Percentiles rank a stretch among this genome's conserved stretches.
These are phyloP conservation scores for Temnothorax unifasciatus DNA, from an alignment of 2,888 invertebrate species.

Conservation along the genomic window DNA sequence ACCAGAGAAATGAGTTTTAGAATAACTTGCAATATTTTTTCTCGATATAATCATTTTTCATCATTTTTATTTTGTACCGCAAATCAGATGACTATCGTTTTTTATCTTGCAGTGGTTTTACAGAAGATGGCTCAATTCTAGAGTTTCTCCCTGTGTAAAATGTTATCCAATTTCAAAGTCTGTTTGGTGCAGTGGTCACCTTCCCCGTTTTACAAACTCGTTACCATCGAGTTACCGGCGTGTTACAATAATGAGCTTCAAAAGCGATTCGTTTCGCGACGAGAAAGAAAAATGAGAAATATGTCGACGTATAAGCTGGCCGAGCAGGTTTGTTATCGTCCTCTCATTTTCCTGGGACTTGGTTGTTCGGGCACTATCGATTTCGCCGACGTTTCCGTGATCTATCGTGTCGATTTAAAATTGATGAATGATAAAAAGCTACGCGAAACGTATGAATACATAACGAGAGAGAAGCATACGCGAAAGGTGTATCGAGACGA, in stretches of 20 bases:
- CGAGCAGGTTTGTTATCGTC: slow-evolving; percentile 18
- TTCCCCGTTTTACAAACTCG: slow-evolving; percentile 70
- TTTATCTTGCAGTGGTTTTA: not conserved
- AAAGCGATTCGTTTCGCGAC: slow-evolving; percentile 49
- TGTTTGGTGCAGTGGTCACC: slow-evolving; percentile 21
- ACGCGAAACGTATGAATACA: slow-evolving; percentile 30
- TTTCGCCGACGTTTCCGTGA: slow-evolving; percentile 14
- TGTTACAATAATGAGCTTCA: slow-evolving; percentile 56
- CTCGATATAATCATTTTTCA: not conserved
- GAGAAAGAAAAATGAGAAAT: not conserved
- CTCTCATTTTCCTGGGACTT: slow-evolving; percentile 25
- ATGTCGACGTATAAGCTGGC: not conserved
- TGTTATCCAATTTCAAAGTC: slow-evolving; percentile 63
- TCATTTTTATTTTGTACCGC: not conserved
- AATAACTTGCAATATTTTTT: not conserved
- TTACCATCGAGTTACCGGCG: slow-evolving; percentile 65
- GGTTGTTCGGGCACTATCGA: slow-evolving; percentile 7
- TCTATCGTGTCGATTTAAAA: slow-evolving; percentile 37
- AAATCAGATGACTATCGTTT: slow-evolving; percentile 1
- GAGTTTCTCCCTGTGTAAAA: slow-evolving; percentile 27
- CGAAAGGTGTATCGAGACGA: not conserved
- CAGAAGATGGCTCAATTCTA: not conserved
- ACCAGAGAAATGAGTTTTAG: not conserved
- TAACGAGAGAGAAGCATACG: slow-evolving; percentile 8
- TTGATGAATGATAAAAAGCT: slow-evolving; percentile 12